Evolutionary conservation across 1,140 invertebrate species (phyloP).

Genomic region (Pseudobourletiella spinata): DNA sequence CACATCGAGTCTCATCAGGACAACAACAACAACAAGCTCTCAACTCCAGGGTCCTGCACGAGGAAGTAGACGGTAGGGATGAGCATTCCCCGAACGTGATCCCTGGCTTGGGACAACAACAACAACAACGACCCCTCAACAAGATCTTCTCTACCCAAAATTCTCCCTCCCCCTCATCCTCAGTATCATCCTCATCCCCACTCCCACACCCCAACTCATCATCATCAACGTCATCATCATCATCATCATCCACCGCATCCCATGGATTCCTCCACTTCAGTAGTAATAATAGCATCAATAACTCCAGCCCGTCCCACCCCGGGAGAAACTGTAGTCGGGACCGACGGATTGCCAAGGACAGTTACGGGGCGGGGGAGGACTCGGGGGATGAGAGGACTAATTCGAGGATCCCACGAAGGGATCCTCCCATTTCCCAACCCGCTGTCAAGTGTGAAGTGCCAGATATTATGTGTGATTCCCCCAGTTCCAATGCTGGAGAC

Average conservation of each 20-base stretch:
- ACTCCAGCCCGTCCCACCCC: too few relatives aligned
- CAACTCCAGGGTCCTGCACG: too few relatives aligned
- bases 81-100: too few relatives aligned
- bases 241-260: too few relatives aligned
- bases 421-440: too few relatives aligned
- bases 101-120: too few relatives aligned
- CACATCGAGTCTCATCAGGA: not conserved
- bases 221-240: not conserved
- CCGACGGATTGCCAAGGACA: too few relatives aligned
- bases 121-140: not conserved
- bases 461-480: slow-evolving; percentile 2
- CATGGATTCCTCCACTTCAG: not conserved
- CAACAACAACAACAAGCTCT: not conserved
- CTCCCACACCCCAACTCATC: not conserved
- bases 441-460: slow-evolving; percentile 4
- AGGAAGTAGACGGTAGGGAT: too few relatives aligned
- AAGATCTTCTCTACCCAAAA: slow-evolving; percentile 4
- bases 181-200: not conserved
- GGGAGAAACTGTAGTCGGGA: too few relatives aligned
- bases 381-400: too few relatives aligned
- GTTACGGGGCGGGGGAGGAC: too few relatives aligned
- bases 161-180: not conserved
- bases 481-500: slow-evolving; percentile 1
- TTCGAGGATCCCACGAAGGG: not conserved
- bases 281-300: slow-evolving; percentile 10